Percentiles rank a stretch among this genome's conserved stretches.
Conservation (phyloP, 2,888 invertebrate species). For the Amblyjoppa proteus region DNA sequence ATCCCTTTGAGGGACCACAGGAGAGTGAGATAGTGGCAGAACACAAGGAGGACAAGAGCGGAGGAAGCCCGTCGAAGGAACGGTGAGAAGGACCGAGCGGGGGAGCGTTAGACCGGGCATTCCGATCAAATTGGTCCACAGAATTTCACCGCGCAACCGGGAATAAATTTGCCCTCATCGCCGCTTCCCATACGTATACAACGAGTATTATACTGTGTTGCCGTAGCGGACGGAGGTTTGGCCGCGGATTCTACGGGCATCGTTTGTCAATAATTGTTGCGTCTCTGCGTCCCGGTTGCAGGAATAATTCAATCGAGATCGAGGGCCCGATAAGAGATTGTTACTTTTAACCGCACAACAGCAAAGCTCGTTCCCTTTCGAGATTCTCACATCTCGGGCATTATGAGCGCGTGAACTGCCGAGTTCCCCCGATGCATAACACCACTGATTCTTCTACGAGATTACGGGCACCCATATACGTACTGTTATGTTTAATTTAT, state of each 20-base stretch:
- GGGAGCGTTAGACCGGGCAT: slow-evolving; percentile 60
- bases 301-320: not conserved
- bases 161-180: slow-evolving; percentile 62
- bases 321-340: not conserved
- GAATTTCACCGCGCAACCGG: slow-evolving; percentile 58
- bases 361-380: not conserved
- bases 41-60: slow-evolving; percentile 40
- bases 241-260: not conserved
- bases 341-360: not conserved
- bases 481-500: slow-evolving; percentile 62
- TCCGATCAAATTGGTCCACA: slow-evolving; percentile 65
- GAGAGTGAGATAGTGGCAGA: slow-evolving; percentile 23
- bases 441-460: slow-evolving; percentile 50
- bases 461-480: slow-evolving; percentile 52
- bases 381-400: slow-evolving; percentile 1
- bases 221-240: not conserved
- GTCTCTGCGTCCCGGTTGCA: not conserved
- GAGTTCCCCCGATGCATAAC: slow-evolving; percentile 49
- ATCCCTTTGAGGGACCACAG: slow-evolving; percentile 26
- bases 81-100: slow-evolving; percentile 42
- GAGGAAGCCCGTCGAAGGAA: slow-evolving; percentile 35
- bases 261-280: not conserved
- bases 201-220: not conserved
- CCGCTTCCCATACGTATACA: slow-evolving; percentile 24
- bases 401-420: slow-evolving; percentile 43